Evolutionary conservation across 2,888 invertebrate species (phyloP).

Genomic region (Sialis fuliginosa): DNA sequence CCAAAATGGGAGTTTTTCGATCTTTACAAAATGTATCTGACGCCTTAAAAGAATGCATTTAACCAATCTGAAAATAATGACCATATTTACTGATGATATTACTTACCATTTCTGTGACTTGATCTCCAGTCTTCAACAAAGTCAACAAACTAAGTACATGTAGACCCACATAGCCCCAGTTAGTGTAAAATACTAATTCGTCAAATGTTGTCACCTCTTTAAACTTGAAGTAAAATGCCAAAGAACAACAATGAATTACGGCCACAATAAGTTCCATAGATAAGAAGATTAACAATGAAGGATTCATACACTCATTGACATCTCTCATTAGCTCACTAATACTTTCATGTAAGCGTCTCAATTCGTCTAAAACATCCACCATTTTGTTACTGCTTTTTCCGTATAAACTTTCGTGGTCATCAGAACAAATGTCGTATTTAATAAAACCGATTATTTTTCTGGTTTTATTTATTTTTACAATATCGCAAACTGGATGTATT

Average conservation of each 20-base stretch:
- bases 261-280: slow-evolving; percentile 20
- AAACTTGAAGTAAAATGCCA: slow-evolving; percentile 20
- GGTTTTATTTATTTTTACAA: slow-evolving; percentile 18
- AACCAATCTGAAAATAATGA: no score
- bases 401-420: slow-evolving; percentile 12
- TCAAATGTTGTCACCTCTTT: no score
- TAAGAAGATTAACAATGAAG: slow-evolving; percentile 20
- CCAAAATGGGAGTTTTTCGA: no score
- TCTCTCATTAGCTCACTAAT: slow-evolving; percentile 19
- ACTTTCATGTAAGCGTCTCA: slow-evolving; percentile 21
- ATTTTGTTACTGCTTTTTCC: background rate
- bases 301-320: slow-evolving; percentile 20
- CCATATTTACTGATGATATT: no score
- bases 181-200: no score
- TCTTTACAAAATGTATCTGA: no score
- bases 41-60: no score
- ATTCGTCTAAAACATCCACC: slow-evolving; percentile 18
- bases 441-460: slow-evolving; percentile 18
- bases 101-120: no score
- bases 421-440: slow-evolving; percentile 16
- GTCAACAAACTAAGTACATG: no score
- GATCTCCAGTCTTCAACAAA: no score
- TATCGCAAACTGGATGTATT: slow-evolving; percentile 19
- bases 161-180: no score
- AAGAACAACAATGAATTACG: slow-evolving; percentile 23